A percentile compares a stretch with the other conserved stretches of the same genome.
Evolutionary conservation across 1,140 invertebrate species (phyloP).

Genomic region (Centruroides vittatus): DNA sequence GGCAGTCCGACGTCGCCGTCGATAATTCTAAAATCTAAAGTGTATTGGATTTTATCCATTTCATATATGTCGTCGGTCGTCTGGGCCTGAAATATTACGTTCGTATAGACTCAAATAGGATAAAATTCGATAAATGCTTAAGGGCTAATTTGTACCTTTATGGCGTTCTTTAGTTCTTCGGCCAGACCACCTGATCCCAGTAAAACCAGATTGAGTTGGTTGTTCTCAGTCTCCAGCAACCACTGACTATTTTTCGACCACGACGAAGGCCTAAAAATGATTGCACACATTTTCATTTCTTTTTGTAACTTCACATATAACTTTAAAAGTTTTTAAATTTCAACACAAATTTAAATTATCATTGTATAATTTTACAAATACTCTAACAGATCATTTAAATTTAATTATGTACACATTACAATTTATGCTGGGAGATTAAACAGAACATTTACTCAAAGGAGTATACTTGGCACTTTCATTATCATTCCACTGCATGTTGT

Average conservation of each 20-base stretch:
- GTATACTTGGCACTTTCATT: too few relatives aligned
- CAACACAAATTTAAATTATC: too few relatives aligned
- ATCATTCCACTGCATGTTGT: too few relatives aligned
- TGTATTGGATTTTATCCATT: slow-evolving; percentile 66
- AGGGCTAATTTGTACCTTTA: slow-evolving; percentile 40
- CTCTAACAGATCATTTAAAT: too few relatives aligned
- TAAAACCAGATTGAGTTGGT: slow-evolving; percentile 42
- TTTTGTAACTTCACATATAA: too few relatives aligned
- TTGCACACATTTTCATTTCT: too few relatives aligned
- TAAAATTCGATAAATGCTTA: too few relatives aligned
- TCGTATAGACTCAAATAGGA: neutral
- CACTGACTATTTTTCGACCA: slow-evolving; percentile 52
- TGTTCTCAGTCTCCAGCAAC: slow-evolving; percentile 47
- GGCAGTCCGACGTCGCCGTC: slow-evolving; percentile 67
- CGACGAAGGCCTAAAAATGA: slow-evolving; percentile 39
- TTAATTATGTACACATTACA: too few relatives aligned
- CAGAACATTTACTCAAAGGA: too few relatives aligned
- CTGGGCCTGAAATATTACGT: slow-evolving; percentile 29
- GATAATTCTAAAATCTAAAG: slow-evolving; percentile 67
- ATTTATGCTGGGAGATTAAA: too few relatives aligned
- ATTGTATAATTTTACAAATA: too few relatives aligned
- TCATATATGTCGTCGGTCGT: slow-evolving; percentile 73
- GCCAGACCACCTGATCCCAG: slow-evolving; percentile 60
- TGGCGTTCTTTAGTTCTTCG: slow-evolving; percentile 59
- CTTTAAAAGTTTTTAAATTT: too few relatives aligned